Evolutionary conservation across 2,113 vertebrate species (phyloP), one percentile per base, ranked within the genome.

Genomic region (Acrocephalus arundinaceus): DNA sequence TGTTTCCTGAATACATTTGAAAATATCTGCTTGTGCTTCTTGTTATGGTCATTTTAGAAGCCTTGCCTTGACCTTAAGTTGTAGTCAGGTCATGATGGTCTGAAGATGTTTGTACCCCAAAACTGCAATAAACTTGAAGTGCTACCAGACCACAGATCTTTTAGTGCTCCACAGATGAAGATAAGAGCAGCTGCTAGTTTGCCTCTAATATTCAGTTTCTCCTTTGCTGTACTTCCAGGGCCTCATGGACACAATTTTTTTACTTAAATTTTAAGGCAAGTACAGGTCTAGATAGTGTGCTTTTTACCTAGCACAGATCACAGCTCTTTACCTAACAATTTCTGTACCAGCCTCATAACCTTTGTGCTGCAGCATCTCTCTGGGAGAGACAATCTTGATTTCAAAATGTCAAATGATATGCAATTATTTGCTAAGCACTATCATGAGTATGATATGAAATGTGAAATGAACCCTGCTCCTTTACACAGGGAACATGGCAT

Each of bases 391-490:
- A 63, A 65, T 67, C 52, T 74, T 43, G 33, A 91, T 89, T 93
- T 82, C 57, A 91, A 95, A 96, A 94, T 91, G 74, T 94, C 74
- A 93, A 78, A 89, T 78, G 25, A 87, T 63, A 81, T 0, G 2
- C 57, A 84, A 55, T 81, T 87, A 87, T 93, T 91, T 93, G 71
- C 75, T 73, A 52, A 88, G 58, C 51, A 41, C 18, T 79, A 54
- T n/a, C 55, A 66, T 30, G 59, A 92, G 59, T 73, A 83, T 45
- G 37, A 76, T 58, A 77, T 43, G 63, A 93, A 73, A 76, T 55
- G 46, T 80, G 67, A 95, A 86, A 83, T 51, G 54, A 90, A 90
- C 49, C 45, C 78, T 87, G 51, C 51, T 67, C 54, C 84, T 89
- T 89, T 55, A 87, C 3, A 2, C 15, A 63, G 46, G 25, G 24